Evolutionary conservation across 2,888 invertebrate species (phyloP), one percentile per base, ranked within the genome.

Genomic region (Trichogramma evanescens): DNA sequence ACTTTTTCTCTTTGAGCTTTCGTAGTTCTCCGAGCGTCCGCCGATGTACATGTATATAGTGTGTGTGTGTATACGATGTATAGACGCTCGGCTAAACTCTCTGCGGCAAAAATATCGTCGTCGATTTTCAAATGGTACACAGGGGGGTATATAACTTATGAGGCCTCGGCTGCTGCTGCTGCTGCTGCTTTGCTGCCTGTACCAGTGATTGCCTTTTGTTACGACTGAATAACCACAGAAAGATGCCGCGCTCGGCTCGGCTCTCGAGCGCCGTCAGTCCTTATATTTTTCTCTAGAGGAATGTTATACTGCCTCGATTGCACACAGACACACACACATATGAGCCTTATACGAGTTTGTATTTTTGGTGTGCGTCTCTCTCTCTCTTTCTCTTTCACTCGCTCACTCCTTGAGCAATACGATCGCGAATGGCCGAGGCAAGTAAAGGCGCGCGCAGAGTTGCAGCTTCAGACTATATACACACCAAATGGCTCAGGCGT

Each of bases 131-230:
- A 26, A 26, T 26, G 26, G 26, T 26, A 26, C 26, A 26, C 26
- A 26, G 26, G 26, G 26, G 26, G 26, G 26, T 26, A 26, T 26
- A 70, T 70, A 70, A 73, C 66, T 71, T 72, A 72, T 70, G 72
- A 67, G 64, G 66, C 56, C 67, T 54, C 66, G 69, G 67, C 67
- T 66, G 66, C 65, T 69, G 66, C 68, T 67, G 67, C 67, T 66
- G 66, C 65, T 69, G 66, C 68, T 67, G 70, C 66, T 70, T 67
- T 8, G 65, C 69, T 66, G 68, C 69, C 70, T 70, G 66, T 64
- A 69, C 66, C 66, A 66, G 67, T 70, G 71, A 72, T 73, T 74
- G 73, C 72, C 72, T 72, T 72, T 72, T 73, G 72, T 74, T 68
- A 72, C 71, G 71, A 68, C 57, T 69, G 69, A 72, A 73, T 72